Evolutionary conservation across 2,888 invertebrate species (phyloP), one percentile per base, ranked within the genome.

Genomic region (Caenorhabditis macrosperma): DNA sequence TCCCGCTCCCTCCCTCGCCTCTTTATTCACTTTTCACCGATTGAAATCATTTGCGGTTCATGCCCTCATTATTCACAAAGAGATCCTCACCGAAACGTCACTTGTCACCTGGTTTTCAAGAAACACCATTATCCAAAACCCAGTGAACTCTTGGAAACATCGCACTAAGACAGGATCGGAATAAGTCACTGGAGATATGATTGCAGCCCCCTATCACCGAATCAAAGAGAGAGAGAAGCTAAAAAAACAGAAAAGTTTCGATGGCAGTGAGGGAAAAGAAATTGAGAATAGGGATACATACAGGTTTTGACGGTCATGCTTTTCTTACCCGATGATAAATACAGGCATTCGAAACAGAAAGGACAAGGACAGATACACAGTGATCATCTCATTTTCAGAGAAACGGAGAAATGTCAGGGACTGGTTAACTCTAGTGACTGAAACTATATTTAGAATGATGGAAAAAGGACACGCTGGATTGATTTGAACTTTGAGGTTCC

Each of bases 271-370:
- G n/a, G 41, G 64, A 59, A 35, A 48, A 46, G 48, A 38, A 64
- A 44, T 20, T 67, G 38, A 54, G 69, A 55, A 72, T 61, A 28
- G 20, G 63, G 63, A 44, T 44, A 64, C 59, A 74, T 74, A 74
- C 74, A 74, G 74, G 74, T 74, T 72, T 66, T 74, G 74, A 64
- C 64, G 59, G 74, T 74, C 74, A 74, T 64, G 74, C 74, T 74
- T 74, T 59, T 17, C 48, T 64, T 64, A 64, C 54, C 57, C 74
- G 57, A 59, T 64, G 64, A 74, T 74, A 64, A 74, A 64, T 59
- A 64, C 64, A 63, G 12, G 57, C 17, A 52, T 6, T n/a, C 26
- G n/a, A 28, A 17, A 5, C 28, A 57, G 67, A 30, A 38, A 38
- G 50, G 60, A 54, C 72, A 72, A 72, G 64, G 72, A 54, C 72